phyloP scores from a whole-genome alignment of 2,113 vertebrate species.

The Dasypus novemcinctus region DNA sequence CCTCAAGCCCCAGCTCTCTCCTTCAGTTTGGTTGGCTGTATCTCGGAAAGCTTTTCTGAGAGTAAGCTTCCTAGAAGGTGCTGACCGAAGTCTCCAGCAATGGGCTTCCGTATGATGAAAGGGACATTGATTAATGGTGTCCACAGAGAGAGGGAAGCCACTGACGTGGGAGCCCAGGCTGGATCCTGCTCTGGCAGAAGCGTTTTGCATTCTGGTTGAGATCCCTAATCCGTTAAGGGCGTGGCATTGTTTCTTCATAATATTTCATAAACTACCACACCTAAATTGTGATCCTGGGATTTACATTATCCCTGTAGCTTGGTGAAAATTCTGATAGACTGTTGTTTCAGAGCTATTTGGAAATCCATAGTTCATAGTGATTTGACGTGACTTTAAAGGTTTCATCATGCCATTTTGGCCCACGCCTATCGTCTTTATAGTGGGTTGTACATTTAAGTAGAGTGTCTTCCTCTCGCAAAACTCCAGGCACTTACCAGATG shows the following conservation, averaged over 20 bases:
- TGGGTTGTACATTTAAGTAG: neutral
- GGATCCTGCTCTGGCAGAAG: neutral
- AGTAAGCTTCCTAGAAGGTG: neutral
- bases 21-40: neutral
- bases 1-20: neutral
- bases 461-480: slow-evolving; percentile 46
- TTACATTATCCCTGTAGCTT: neutral
- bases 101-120: neutral
- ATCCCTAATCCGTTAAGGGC: slow-evolving; percentile 9
- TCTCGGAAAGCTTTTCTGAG: neutral
- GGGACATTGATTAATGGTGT: no score
- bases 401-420: neutral
- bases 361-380: neutral
- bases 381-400: slow-evolving; percentile 27
- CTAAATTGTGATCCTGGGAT: slow-evolving; percentile 25
- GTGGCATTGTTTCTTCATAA: slow-evolving; percentile 17
- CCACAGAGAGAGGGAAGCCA: neutral
- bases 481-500: slow-evolving; percentile 17
- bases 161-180: neutral
- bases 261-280: slow-evolving; percentile 9
- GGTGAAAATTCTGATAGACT: slow-evolving; percentile 21
- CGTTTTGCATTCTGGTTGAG: neutral
- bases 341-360: slow-evolving; percentile 2
- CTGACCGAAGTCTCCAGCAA: neutral
- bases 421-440: neutral